Percentiles rank a stretch among this genome's conserved stretches.
Evolutionary conservation across 2,797 vertebrate genomes (phyloP).

Genomic region (Paguma larvata): DNA sequence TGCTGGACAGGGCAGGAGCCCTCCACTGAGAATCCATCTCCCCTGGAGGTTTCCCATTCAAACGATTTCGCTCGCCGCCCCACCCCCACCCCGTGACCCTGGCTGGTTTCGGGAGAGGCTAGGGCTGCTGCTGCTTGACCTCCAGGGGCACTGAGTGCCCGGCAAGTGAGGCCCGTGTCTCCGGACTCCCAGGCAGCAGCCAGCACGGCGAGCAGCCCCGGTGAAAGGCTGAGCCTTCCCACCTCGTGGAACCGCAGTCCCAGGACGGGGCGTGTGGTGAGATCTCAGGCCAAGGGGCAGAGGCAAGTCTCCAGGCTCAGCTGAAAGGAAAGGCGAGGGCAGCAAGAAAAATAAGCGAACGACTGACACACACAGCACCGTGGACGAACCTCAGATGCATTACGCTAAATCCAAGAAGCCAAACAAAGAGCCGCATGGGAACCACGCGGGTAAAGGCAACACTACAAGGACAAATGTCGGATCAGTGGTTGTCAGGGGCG

Average conservation of each 20-base stretch:
- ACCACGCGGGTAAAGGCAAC: neutral
- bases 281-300: neutral
- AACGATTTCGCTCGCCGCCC: neutral
- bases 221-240: neutral
- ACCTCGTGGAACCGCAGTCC: too few species aligned
- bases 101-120: neutral
- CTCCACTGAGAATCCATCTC: neutral
- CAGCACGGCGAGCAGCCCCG: neutral
- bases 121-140: rapidly evolving
- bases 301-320: neutral
- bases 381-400: neutral
- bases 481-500: neutral
- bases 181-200: neutral
- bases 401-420: neutral
- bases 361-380: rapidly evolving
- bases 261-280: neutral
- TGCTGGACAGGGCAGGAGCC: neutral
- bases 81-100: neutral
- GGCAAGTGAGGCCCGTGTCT: neutral
- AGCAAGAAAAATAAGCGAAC: neutral
- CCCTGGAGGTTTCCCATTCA: neutral
- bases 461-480: neutral
- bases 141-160: rapidly evolving
- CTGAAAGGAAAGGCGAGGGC: neutral
- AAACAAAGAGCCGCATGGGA: neutral